phyloP scores from a whole-genome alignment of 2,888 invertebrate genomes.

The Holacanthella duospinosa region DNA sequence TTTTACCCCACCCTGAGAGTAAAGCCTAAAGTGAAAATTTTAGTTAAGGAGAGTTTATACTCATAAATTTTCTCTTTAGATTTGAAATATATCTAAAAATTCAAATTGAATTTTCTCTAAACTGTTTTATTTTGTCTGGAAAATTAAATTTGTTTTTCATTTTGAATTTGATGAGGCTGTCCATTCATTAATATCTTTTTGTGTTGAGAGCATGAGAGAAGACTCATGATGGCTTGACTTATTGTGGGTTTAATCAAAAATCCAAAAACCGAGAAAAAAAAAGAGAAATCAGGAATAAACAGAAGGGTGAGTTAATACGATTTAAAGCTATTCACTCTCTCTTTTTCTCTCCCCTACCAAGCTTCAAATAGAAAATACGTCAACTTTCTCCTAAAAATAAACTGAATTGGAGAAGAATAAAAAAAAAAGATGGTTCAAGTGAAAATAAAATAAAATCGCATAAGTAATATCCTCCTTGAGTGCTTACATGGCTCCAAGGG shows the following conservation, averaged over 20 bases:
- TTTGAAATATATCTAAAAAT: no score
- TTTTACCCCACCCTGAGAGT: no score
- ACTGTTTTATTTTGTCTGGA: not conserved
- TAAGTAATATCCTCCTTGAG: constrained; percentile 2
- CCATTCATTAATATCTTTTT: constrained; percentile 2
- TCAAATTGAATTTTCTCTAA: not conserved
- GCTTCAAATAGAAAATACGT: no score
- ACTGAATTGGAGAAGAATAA: not conserved
- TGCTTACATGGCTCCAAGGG: not conserved
- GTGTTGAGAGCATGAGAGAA: not conserved
- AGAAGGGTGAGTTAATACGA: constrained; percentile 11
- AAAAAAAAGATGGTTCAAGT: not conserved
- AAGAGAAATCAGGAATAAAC: not conserved
- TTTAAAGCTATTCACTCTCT: constrained; percentile 12
- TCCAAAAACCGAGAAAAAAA: not conserved
- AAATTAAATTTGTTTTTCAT: not conserved
- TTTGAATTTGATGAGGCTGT: not conserved
- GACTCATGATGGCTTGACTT: not conserved
- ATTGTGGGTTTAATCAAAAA: constrained; percentile 5
- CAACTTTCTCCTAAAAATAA: no score
- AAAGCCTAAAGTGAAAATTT: no score
- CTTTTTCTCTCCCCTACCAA: not conserved
- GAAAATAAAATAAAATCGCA: not conserved
- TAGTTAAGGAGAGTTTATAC: no score
- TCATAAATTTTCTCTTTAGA: no score